Conservation (phyloP, 2,888 invertebrate genomes). For the Dynastes grantii region DNA sequence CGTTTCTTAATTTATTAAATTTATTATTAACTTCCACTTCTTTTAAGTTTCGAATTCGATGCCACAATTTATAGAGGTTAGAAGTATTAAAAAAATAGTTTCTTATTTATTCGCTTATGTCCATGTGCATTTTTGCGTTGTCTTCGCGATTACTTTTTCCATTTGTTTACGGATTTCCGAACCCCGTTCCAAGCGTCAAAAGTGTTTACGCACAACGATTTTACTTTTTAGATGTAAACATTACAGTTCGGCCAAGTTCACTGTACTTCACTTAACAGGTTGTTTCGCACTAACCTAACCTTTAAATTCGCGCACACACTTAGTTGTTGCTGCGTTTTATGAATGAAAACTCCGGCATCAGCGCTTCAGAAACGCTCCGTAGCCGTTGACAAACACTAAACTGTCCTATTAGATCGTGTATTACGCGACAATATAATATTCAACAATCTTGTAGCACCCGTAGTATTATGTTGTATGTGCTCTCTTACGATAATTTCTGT, state of each 20-base stretch:
- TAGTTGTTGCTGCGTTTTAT: conserved; percentile 36
- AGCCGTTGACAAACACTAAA: conserved; percentile 32
- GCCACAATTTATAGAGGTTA: no score
- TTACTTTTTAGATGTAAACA: conserved; percentile 61
- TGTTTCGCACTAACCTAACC: conserved; percentile 59
- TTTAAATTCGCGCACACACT: conserved; percentile 39
- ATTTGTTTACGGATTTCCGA: conserved; percentile 37
- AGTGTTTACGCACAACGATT: not conserved
- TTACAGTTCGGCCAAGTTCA: conserved; percentile 60
- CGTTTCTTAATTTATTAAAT: conserved; percentile 47
- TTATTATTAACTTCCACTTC: not conserved
- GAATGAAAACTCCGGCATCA: conserved; percentile 44
- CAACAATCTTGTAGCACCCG: no score
- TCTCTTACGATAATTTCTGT: not conserved
- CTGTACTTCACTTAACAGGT: conserved; percentile 66
- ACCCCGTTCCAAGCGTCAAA: conserved; percentile 13
- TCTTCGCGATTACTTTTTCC: conserved; percentile 33
- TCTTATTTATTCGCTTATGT: conserved; percentile 58
- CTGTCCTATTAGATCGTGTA: conserved; percentile 15
- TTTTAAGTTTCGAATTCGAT: no score
- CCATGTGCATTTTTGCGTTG: conserved; percentile 66
- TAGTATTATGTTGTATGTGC: not conserved
- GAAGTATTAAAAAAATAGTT: no score
- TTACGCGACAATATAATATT: no score
- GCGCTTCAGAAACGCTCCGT: not conserved